Conservation (phyloP, 2,113 vertebrate species). For the Pluvialis apricaria region DNA sequence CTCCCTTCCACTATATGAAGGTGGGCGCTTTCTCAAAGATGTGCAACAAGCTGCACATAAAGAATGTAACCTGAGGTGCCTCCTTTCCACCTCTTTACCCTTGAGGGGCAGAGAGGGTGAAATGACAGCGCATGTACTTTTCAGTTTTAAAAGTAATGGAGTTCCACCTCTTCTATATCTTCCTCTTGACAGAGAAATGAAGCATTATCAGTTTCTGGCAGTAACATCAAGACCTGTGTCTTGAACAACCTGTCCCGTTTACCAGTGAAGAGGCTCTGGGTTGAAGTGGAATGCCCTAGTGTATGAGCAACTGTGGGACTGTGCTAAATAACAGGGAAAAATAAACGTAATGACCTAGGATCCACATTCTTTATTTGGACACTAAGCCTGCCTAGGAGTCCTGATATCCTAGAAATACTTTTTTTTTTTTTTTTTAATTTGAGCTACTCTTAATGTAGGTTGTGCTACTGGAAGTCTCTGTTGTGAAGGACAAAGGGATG, state of each 20-base stretch:
- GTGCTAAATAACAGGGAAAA: neutral
- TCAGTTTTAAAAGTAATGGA: neutral
- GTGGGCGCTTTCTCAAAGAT: neutral
- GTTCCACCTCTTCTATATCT: neutral
- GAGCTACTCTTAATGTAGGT: neutral
- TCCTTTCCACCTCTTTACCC: neutral
- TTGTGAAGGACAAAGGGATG: neutral
- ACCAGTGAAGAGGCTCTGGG: neutral
- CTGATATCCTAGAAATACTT: neutral
- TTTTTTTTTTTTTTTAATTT: neutral
- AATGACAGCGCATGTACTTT: neutral
- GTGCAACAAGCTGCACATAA: neutral
- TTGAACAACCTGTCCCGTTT: neutral
- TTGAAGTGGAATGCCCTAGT: neutral
- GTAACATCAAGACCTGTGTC: neutral
- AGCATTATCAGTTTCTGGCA: neutral
- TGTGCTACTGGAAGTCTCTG: neutral
- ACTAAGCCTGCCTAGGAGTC: neutral
- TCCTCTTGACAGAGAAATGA: neutral
- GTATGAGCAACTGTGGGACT: rapidly evolving
- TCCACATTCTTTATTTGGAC: neutral
- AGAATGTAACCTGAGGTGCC: neutral
- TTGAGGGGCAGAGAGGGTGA: neutral
- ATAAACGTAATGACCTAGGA: neutral
- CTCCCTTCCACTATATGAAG: neutral